Evolutionary conservation across 1,140 invertebrate genomes (phyloP), one percentile per base, ranked within the genome.

Genomic region (Trichonephila clavata): DNA sequence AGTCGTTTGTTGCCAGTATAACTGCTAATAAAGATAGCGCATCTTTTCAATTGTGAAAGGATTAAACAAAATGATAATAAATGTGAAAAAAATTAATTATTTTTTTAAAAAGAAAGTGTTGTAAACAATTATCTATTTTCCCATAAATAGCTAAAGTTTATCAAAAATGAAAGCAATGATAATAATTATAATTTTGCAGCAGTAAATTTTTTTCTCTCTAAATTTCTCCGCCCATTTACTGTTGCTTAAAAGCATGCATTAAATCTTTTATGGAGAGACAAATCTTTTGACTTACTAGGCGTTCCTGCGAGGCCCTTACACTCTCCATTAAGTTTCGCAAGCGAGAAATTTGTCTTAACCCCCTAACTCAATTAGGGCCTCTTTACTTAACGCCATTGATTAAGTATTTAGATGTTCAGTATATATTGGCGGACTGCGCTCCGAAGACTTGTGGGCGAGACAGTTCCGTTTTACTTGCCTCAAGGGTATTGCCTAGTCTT

Each of bases 301-400:
- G 24, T 63, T 63, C 59, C 84, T 32, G 8, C 32, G 59, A 63
- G 59, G 68, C 13, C 21, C 57, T 89, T 89, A 21, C 65, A 57
- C 63, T 59, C 43, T 77, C 87, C 61, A 59, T 84, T 84, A 59
- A 63, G 60, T 65, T 89, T 77, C 27, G 43, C 57, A 65, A 43
- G 68, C 16, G 39, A 43, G 63, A 89, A 87, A 89, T 65, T 89
- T 77, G n/a, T 89, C 39, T 77, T 89, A 89, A 89, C 87, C 87
- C 32, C 5, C 65, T 89, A 89, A 89, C 65, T 57, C 87, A 77
- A 89, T 89, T 89, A 89, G 65, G 57, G 39, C 21, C 39, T 89
- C 87, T 71, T 77, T 89, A 87, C 87, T 68, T 89, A 87, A 32
- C n/a, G 65, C 87, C 84, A 86, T 86, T 89, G 87, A 89, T 89